These are phyloP conservation scores for Corvus moneduloides DNA, from an alignment of 2,113 vertebrate genomes.

Conservation along the genomic window DNA sequence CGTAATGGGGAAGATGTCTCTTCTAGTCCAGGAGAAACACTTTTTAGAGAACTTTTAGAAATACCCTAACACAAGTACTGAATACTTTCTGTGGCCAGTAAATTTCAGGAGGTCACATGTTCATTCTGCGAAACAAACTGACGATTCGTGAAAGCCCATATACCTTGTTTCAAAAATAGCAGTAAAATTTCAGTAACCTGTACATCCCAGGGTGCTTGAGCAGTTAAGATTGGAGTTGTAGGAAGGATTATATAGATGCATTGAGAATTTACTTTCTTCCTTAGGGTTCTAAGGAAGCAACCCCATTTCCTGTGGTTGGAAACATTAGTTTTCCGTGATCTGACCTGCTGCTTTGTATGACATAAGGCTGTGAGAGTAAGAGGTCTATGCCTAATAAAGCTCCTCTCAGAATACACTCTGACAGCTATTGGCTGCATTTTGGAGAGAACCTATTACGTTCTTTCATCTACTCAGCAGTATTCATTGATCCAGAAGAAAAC, in stretches of 20 bases:
- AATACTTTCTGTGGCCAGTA: not conserved
- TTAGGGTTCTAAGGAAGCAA: not conserved
- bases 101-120: not conserved
- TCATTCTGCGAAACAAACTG: not conserved
- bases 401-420: not conserved
- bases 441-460: not conserved
- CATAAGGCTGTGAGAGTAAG: not conserved
- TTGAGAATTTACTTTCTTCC: not conserved
- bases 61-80: not conserved
- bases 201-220: not conserved
- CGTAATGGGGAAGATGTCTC: not conserved
- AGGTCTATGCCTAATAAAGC: not conserved
- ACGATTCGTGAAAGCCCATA: not conserved
- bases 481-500: not conserved
- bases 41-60: not conserved
- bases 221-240: not conserved
- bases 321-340: not conserved
- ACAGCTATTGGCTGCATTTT: not conserved
- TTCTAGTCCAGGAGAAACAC: not conserved
- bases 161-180: not conserved
- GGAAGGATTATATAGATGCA: not conserved
- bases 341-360: not conserved
- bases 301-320: not conserved
- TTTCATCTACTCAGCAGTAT: not conserved
- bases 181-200: not conserved